Evolutionary conservation across 2,797 vertebrate species (phyloP), one percentile per base, ranked within the genome.

Genomic region (Micropoecilia bifurca): DNA sequence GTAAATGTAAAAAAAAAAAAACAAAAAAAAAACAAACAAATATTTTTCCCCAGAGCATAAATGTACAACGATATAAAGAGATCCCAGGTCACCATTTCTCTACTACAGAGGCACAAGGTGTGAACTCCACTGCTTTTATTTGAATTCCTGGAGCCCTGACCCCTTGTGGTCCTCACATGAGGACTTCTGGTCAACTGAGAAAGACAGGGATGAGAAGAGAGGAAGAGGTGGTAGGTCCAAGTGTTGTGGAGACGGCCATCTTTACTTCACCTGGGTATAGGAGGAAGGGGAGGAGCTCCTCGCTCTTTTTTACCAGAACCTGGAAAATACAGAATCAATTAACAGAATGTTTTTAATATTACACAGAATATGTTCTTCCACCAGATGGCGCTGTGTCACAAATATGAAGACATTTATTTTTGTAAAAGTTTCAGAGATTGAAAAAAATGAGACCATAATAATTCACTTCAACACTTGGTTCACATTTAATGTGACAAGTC

Each of bases 281-380:
- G 96, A 74, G 96, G 96, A 83, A 96, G 92, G 22, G 96, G 96
- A 33, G 96, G 96, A 43, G 94, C 96, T 30, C 96, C 96, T 87
- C 96, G 89, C 77, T 96, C 95, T 82, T 94, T 96, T 90, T 92
- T 96, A 83, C 86, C 93, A 81, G 94, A 80, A 75, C 95, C 96
- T 96, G 76, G 2, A 85, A 77, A 75, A 79, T 36, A 22, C n/a
- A 87, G 4, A 41, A 10, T 77, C 7, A 81, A 0, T 71, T 16
- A 28, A 9, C 10, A 59, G 20, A 41, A 20, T 25, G 5, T 9
- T 33, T 8, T 57, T 3, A 16, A 1, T 16, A 74, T 72, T 43
- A 33, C 3, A 14, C 1, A 75, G 39, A 10, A 73, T 3, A 25
- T 48, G 39, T 76, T 71, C 43, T 6, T 77, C 83, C 86, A 90